phyloP scores from a whole-genome alignment of 2,888 invertebrate genomes.

The Chloromyia formosa region DNA sequence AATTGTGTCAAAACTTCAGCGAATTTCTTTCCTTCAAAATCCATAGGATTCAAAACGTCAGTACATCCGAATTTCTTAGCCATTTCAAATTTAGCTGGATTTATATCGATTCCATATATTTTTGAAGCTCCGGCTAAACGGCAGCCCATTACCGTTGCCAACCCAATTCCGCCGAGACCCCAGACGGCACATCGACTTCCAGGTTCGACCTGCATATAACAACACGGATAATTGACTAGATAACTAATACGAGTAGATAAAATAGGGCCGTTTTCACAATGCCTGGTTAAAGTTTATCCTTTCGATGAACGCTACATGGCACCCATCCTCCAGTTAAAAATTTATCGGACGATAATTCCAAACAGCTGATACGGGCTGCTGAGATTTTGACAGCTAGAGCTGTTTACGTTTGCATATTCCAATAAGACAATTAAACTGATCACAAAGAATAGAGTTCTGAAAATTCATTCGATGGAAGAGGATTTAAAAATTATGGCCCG shows the following conservation, averaged over 20 bases:
- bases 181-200: conserved; percentile 90
- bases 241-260: neutral
- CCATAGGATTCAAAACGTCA: conserved; percentile 94
- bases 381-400: no score
- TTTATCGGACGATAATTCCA: no score
- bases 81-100: conserved; percentile 81
- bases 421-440: no score
- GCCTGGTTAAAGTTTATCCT: no score
- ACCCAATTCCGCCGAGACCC: conserved; percentile 92
- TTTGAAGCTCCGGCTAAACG: conserved; percentile 84
- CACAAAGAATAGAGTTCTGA: no score
- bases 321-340: no score
- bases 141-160: conserved; percentile 89
- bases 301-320: no score
- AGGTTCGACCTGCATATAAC: conserved; percentile 87
- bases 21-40: conserved; percentile 75
- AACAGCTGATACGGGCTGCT: no score
- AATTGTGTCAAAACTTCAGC: conserved; percentile 87
- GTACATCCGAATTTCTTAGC: conserved; percentile 89
- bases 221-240: conserved; percentile 65
- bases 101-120: conserved; percentile 89
- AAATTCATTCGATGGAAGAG: no score
- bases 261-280: no score
- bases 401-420: no score
- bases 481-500: no score